phyloP scores from a whole-genome alignment of 2,113 vertebrate genomes.

The Podarcis cretensis region DNA sequence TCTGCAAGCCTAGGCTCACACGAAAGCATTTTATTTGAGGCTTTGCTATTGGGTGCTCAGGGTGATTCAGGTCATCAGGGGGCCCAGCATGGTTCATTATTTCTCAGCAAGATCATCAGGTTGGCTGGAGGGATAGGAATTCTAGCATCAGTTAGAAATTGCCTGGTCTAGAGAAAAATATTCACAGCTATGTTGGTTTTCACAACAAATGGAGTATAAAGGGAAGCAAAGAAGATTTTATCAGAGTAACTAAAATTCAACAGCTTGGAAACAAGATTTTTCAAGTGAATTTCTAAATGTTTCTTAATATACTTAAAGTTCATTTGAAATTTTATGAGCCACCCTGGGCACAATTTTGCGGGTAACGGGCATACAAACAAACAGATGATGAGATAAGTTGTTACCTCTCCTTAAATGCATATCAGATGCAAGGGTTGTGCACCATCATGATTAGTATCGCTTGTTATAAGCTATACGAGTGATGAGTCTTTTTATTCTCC shows the following conservation, averaged over 20 bases:
- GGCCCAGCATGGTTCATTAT: background rate
- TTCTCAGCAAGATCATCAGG: background rate
- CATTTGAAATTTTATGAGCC: background rate
- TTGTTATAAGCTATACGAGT: no score
- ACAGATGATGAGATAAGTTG: background rate
- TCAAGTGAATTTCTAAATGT: no score
- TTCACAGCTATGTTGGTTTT: background rate
- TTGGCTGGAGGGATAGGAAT: background rate
- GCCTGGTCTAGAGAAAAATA: background rate
- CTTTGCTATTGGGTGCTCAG: background rate
- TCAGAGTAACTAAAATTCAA: no score
- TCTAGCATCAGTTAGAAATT: background rate
- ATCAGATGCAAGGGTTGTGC: background rate
- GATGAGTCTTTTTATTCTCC: no score
- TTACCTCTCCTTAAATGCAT: background rate
- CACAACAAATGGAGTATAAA: background rate
- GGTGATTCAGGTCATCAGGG: background rate
- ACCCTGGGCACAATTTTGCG: no score
- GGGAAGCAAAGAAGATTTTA: no score
- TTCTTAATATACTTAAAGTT: background rate
- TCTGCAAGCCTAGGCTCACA: background rate
- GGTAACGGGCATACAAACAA: background rate
- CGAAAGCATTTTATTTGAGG: background rate
- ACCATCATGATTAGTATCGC: background rate
- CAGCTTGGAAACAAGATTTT: no score